Evolutionary conservation across 2,888 invertebrate species (phyloP).

Genomic region (Ligdia adustata): DNA sequence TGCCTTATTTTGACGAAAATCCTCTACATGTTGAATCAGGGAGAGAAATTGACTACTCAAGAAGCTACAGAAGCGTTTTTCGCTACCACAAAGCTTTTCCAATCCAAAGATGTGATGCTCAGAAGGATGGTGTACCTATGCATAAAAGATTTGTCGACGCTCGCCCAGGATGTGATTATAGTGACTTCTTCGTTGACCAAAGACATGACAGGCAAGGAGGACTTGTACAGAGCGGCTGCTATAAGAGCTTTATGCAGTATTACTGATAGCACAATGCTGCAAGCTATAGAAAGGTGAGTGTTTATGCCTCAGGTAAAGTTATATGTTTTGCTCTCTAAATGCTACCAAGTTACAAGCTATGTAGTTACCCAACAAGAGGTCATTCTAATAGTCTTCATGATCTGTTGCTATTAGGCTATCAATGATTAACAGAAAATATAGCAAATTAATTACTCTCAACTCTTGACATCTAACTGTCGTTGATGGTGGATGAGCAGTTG

Average conservation of each 20-base stretch:
- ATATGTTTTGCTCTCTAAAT: no score
- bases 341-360: no score
- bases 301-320: not conserved
- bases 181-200: conserved; percentile 98
- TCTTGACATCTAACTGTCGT: no score
- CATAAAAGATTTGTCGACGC: conserved; percentile 95
- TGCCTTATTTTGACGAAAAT: conserved; percentile 98
- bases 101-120: conserved; percentile 97
- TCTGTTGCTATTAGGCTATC: no score
- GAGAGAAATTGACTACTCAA: conserved; percentile 94
- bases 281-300: conserved; percentile 94
- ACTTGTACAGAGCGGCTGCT: conserved; percentile 95
- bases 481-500: no score
- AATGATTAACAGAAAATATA: no score
- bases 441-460: no score
- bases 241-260: conserved; percentile 98
- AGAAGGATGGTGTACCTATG: conserved; percentile 98
- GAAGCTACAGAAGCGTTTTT: conserved; percentile 99
- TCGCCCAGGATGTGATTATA: conserved; percentile 99
- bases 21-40: conserved; percentile 97
- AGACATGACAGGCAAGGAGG: conserved; percentile 98
- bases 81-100: conserved; percentile 99
- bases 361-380: no score
- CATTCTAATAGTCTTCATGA: no score
- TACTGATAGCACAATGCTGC: conserved; percentile 96